phyloP scores from a whole-genome alignment of 2,113 vertebrate genomes.

The Gobiocypris rarus region DNA sequence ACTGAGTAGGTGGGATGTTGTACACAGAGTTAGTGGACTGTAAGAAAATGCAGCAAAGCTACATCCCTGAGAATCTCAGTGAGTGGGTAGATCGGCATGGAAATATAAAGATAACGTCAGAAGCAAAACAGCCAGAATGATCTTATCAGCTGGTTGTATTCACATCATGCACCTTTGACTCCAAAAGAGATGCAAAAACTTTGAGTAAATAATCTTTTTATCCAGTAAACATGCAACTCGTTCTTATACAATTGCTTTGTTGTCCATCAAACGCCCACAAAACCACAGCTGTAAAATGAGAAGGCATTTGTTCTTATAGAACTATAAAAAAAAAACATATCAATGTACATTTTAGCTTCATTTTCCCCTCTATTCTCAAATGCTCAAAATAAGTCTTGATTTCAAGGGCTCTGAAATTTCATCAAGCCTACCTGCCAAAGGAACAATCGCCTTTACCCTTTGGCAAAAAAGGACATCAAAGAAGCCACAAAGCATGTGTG shows the following conservation, averaged over 20 bases:
- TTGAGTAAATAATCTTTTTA: neutral
- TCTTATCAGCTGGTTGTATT: neutral
- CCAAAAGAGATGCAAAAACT: neutral
- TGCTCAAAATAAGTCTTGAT: slow-evolving; percentile 33
- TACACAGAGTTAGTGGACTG: neutral
- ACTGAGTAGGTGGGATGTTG: neutral
- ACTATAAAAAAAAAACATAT: too few relatives aligned
- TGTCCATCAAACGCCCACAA: slow-evolving; percentile 11
- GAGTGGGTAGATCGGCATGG: slow-evolving; percentile 21
- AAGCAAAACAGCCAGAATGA: neutral
- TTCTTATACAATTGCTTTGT: neutral
- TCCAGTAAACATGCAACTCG: neutral
- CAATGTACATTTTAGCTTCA: neutral
- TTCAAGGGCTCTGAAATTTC: slow-evolving; percentile 48
- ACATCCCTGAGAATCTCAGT: neutral
- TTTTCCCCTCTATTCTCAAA: slow-evolving; percentile 14
- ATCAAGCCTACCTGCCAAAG: slow-evolving; percentile 45
- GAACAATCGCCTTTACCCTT: slow-evolving; percentile 18
- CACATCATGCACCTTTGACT: neutral
- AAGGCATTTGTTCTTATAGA: too few relatives aligned
- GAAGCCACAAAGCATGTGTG: slow-evolving; percentile 52
- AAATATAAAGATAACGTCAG: neutral
- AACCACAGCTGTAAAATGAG: slow-evolving; percentile 58
- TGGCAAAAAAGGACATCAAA: slow-evolving; percentile 53
- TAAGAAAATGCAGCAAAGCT: neutral